A percentile compares a stretch with the other conserved stretches of the same genome.
Conservation (phyloP, 2,113 vertebrate species). For the Tympanuchus pallidicinctus region DNA sequence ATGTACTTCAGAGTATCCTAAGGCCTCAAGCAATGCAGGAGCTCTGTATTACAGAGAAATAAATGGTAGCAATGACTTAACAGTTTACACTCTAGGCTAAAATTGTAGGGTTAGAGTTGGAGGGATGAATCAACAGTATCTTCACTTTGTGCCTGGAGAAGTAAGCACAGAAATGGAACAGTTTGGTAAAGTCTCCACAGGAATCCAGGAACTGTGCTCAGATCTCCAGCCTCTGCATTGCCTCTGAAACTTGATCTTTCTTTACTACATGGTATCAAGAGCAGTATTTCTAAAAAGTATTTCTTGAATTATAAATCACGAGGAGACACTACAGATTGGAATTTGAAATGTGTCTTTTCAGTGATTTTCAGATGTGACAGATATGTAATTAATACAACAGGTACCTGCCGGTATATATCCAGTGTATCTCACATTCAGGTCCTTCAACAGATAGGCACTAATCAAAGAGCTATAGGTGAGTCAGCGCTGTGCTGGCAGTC, state of each 20-base stretch:
- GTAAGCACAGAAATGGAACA: not conserved
- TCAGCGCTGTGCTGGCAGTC: not conserved
- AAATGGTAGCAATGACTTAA: not conserved
- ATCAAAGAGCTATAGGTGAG: not conserved
- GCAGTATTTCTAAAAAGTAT: fast-evolving
- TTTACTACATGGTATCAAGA: not conserved
- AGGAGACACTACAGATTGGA: not conserved
- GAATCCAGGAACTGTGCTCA: not conserved
- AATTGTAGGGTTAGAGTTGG: not conserved
- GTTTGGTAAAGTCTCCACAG: not conserved
- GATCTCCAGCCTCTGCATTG: not conserved
- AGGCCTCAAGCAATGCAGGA: not conserved
- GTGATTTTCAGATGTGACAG: not conserved
- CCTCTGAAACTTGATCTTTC: not conserved
- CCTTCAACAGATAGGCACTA: not conserved
- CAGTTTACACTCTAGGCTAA: not conserved
- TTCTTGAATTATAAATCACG: not conserved
- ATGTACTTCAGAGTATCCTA: not conserved
- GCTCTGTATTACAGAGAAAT: not conserved
- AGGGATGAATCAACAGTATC: not conserved
- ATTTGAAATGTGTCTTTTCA: not conserved
- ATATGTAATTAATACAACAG: not conserved
- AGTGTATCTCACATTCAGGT: not conserved
- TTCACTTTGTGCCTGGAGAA: not conserved
- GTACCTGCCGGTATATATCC: not conserved